phyloP scores from a whole-genome alignment of 2,113 vertebrate species.

The Strigops habroptila region DNA sequence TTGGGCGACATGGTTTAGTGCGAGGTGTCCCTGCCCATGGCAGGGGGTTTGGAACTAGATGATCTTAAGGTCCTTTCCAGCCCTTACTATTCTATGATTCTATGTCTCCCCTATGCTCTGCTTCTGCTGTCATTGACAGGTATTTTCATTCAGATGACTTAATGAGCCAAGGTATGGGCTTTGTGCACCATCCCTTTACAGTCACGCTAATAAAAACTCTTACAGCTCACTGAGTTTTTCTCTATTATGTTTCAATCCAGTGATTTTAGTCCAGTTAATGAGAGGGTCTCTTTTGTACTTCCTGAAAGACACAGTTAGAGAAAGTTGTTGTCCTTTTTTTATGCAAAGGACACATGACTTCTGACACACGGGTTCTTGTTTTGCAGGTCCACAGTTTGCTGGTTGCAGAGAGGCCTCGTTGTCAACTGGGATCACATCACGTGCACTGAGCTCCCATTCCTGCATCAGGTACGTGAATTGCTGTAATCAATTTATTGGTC shows the following conservation, averaged over 20 bases:
- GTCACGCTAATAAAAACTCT: background rate
- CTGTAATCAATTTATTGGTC: background rate
- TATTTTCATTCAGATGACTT: background rate
- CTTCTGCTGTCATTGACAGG: rapidly evolving
- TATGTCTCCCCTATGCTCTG: background rate
- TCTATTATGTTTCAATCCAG: background rate
- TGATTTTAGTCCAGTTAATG: background rate
- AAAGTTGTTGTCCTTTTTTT: background rate
- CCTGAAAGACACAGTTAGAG: rapidly evolving
- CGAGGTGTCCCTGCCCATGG: too few species aligned
- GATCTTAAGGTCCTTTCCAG: too few species aligned
- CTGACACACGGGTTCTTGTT: background rate
- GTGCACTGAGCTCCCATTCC: background rate
- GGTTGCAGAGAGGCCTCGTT: background rate
- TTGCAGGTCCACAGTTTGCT: background rate
- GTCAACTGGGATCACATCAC: background rate
- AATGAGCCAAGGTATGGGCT: background rate
- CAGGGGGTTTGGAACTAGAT: too few species aligned
- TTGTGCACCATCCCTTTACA: background rate
- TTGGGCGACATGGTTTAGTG: too few species aligned
- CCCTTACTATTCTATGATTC: too few species aligned
- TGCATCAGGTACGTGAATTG: background rate
- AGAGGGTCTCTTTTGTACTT: background rate
- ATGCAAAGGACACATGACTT: background rate
- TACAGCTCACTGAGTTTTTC: background rate